These are phyloP conservation scores for Lasioglossum villosulum DNA, from an alignment of 2,888 invertebrate genomes.

Conservation along the genomic window DNA sequence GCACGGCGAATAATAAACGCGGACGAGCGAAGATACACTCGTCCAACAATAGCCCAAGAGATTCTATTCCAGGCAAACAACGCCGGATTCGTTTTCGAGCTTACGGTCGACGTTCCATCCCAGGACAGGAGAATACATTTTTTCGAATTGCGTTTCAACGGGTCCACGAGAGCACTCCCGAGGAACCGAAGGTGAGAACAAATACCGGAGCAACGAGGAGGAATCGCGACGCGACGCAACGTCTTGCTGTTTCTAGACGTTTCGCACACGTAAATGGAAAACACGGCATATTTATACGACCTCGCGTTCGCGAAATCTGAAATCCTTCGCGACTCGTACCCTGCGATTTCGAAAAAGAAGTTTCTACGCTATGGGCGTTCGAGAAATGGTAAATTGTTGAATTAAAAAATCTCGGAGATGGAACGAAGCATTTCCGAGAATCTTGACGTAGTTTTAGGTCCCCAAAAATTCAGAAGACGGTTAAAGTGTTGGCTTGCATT, in stretches of 20 bases:
- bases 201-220: background rate
- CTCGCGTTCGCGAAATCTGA: background rate
- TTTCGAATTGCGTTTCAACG: constrained; percentile 8
- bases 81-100: constrained; percentile 37
- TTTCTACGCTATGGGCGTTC: background rate
- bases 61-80: constrained; percentile 46
- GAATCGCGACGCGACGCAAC: background rate
- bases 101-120: constrained; percentile 6
- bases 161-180: background rate
- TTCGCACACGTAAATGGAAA: background rate
- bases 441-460: background rate
- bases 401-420: background rate
- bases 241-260: background rate
- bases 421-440: background rate
- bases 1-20: constrained; percentile 50
- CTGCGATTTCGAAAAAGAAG: background rate
- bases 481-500: constrained; percentile 12
- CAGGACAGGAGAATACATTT: constrained; percentile 1
- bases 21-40: constrained; percentile 21
- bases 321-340: background rate
- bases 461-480: constrained; percentile 32
- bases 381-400: background rate
- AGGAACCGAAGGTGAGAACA: background rate
- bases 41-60: constrained; percentile 35
- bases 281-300: background rate